These are phyloP conservation scores for Phengaris arion DNA, from an alignment of 2,888 invertebrate species.

Conservation along the genomic window DNA sequence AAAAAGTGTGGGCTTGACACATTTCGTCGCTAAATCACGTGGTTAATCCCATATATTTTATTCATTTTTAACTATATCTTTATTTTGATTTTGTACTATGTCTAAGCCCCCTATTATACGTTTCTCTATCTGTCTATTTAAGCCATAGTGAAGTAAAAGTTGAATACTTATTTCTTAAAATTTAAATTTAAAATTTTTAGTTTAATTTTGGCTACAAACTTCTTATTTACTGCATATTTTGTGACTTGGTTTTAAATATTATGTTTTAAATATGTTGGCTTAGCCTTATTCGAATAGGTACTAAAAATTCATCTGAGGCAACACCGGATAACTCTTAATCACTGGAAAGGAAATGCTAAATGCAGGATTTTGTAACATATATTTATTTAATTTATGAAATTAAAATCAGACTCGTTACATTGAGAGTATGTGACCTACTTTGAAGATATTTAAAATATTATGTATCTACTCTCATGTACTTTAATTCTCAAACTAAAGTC, in stretches of 20 bases:
- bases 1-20: no score
- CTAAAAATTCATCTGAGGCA: background rate
- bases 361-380: background rate
- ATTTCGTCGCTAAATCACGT: no score
- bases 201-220: no score
- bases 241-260: background rate
- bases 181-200: background rate
- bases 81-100: no score
- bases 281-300: background rate
- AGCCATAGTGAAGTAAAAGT: no score
- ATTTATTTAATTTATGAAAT: background rate
- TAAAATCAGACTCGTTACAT: background rate
- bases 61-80: no score
- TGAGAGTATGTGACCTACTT: background rate
- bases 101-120: no score
- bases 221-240: background rate
- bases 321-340: slow-evolving; percentile 1
- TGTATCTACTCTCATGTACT: no score
- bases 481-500: no score
- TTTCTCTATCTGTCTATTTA: no score
- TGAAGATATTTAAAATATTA: background rate
- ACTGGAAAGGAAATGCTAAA: background rate
- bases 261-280: background rate
- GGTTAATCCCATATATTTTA: no score
- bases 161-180: no score